A percentile compares a stretch with the other conserved stretches of the same genome.
Evolutionary conservation across 1,140 invertebrate genomes (phyloP).

Genomic region (Homarus americanus): DNA sequence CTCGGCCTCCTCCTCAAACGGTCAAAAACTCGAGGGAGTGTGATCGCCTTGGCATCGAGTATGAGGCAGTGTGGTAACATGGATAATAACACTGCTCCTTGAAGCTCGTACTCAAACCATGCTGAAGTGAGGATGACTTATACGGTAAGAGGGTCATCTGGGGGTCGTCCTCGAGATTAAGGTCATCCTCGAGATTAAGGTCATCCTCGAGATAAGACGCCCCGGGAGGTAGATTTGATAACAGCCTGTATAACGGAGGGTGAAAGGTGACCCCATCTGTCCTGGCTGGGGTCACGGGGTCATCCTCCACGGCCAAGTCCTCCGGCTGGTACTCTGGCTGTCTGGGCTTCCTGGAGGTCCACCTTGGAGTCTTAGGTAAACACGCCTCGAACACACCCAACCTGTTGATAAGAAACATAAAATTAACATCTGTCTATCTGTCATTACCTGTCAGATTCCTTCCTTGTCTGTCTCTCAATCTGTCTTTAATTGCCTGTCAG

Average conservation of each 20-base stretch:
- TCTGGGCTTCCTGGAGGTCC: background rate
- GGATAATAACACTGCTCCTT: background rate
- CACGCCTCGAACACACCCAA: slow-evolving; percentile 1
- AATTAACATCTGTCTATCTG: no score
- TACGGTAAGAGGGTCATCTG: background rate
- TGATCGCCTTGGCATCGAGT: slow-evolving; percentile 5
- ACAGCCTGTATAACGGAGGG: slow-evolving; percentile 21
- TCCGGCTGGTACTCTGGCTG: background rate
- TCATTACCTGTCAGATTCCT: no score
- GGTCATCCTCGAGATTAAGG: background rate
- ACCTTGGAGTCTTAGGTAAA: slow-evolving; percentile 28
- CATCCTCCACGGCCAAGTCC: background rate
- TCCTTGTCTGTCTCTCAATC: no score
- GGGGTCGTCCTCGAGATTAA: background rate
- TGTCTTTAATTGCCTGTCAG: no score
- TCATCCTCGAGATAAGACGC: background rate
- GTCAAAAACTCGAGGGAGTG: slow-evolving; percentile 29
- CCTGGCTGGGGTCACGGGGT: background rate
- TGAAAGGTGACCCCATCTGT: slow-evolving; percentile 12
- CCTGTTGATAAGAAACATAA: no score
- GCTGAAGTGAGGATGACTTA: no score
- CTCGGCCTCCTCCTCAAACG: background rate
- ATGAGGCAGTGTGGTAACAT: background rate
- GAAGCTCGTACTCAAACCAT: background rate
- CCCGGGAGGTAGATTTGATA: slow-evolving; percentile 35